Conservation (phyloP, 2,888 invertebrate genomes). For the Leptopterna dolabrata region DNA sequence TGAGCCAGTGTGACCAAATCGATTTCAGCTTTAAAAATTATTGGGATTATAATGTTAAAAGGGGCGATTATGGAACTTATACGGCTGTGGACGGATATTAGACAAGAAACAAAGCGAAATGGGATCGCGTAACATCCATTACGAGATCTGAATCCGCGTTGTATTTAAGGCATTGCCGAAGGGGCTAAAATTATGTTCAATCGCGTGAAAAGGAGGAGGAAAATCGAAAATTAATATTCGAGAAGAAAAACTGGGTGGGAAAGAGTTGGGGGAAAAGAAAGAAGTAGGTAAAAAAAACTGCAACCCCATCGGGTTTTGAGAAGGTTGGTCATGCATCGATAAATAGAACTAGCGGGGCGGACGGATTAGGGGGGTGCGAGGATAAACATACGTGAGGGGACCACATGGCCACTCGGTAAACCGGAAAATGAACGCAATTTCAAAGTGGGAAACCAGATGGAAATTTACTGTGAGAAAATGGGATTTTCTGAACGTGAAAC, state of each 20-base stretch:
- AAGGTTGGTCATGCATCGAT: slow-evolving; percentile 56
- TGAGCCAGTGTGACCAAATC: too few relatives aligned
- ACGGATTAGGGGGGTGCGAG: slow-evolving; percentile 32
- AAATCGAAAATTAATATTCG: background rate
- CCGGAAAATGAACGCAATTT: background rate
- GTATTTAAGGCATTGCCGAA: background rate
- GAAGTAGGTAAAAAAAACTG: slow-evolving; percentile 6
- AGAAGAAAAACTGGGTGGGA: background rate
- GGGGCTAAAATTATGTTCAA: background rate
- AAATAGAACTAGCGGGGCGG: slow-evolving; percentile 45
- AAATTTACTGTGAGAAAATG: background rate
- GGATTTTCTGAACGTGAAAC: background rate
- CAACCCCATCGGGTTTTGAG: background rate
- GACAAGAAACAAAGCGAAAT: background rate
- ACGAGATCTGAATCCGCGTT: background rate
- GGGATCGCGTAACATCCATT: background rate
- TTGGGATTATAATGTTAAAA: too few relatives aligned
- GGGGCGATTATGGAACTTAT: too few relatives aligned
- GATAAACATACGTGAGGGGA: slow-evolving; percentile 40
- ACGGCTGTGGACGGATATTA: background rate
- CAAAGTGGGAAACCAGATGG: background rate
- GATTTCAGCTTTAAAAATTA: too few relatives aligned
- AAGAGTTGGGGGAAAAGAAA: background rate
- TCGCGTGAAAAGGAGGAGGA: background rate
- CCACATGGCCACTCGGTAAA: slow-evolving; percentile 25